Base-by-base conservation (phyloP, 1,140 invertebrate genomes). In the Eriocheir sinensis region DNA sequence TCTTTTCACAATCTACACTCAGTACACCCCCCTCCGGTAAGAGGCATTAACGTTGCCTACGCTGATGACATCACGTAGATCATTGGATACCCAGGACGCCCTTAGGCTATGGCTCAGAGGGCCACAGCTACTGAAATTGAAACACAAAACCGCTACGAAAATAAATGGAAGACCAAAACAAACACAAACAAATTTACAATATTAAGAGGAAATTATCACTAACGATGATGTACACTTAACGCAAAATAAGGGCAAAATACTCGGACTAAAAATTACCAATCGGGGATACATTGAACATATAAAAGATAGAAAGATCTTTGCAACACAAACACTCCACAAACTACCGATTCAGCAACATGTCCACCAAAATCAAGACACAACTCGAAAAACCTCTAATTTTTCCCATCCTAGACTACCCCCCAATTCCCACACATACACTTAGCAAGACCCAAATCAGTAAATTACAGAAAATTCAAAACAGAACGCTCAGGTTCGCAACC, bases 401-500 rank as follows among this genome's bases (percentile, higher is more conserved):
- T 40, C 88, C 40, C 2, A 89, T 41, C 6, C 21, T 89, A n/a
- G 41, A 89, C 15, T 89, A 89, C 32, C 88, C 89, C 8, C 89
- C 89, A 8, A 90, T 90, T 4, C 44, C 38, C 17, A 90, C n/a
- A 48, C 89, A 40, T 36, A 88, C 85, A 27, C 6, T 90, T 12
- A 8, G 41, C n/a, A 90, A 90, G 0, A 53, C 34, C 1, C 89
- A 90, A 21, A 90, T 90, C 8, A 90, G 15, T 8, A 90, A 48
- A 48, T 30, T 34, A 27, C 89, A 90, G 48, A 90, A 32, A 44
- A 53, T 53, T 15, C 89, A 90, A 90, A 90, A 90, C n/a, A n/a
- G 32, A 90, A 41, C 89, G 8, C n/a, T 90, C 0, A 90, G 44
- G 32, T 53, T 44, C 17, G 41, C 89, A 2, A 90, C 44, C 4